Conservation (phyloP, 2,113 vertebrate species). For the Puntigrus tetrazona region DNA sequence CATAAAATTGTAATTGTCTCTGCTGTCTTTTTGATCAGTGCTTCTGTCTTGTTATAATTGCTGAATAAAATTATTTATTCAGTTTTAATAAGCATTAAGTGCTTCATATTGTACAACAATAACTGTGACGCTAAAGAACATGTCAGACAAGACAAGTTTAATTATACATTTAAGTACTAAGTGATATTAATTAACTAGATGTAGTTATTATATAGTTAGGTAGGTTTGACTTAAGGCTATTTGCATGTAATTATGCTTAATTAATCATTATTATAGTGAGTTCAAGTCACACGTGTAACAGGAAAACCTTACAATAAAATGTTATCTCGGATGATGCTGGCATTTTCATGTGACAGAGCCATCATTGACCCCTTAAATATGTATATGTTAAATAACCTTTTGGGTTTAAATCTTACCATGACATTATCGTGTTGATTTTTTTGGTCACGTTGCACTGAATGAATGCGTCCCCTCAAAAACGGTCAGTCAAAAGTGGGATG, state of each 20-base stretch:
- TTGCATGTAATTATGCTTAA: too few relatives aligned
- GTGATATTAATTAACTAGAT: too few relatives aligned
- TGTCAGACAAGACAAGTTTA: too few relatives aligned
- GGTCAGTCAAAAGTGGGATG: neutral
- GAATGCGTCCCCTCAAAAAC: neutral
- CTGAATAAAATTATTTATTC: too few relatives aligned
- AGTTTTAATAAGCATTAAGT: neutral
- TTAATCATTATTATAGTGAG: too few relatives aligned
- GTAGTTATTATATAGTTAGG: too few relatives aligned
- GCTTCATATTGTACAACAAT: neutral
- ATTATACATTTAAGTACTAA: too few relatives aligned
- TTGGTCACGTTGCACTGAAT: neutral
- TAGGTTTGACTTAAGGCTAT: too few relatives aligned
- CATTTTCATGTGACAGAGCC: neutral
- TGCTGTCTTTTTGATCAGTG: neutral
- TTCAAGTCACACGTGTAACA: too few relatives aligned
- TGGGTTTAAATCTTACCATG: neutral
- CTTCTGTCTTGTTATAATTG: neutral
- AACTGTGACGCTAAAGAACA: neutral
- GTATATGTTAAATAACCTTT: neutral
- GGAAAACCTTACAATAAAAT: neutral
- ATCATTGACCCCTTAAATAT: neutral
- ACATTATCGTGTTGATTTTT: neutral
- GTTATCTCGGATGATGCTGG: neutral
- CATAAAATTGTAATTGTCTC: neutral